Conservation (phyloP, 2,888 invertebrate genomes). For the Melangyna quadrimaculata region DNA sequence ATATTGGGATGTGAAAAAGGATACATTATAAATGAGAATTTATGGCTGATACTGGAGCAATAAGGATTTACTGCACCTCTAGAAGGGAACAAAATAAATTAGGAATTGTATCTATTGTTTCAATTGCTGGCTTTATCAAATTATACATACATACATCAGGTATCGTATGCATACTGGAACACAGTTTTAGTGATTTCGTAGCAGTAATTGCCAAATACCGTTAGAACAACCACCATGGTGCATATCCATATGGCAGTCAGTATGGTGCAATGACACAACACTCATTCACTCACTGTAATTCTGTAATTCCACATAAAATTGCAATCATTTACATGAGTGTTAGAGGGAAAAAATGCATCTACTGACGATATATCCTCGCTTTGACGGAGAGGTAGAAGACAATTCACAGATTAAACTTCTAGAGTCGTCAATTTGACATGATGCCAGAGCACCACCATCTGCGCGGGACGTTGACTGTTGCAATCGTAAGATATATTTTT, state of each 20-base stretch:
- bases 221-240: constrained; percentile 32
- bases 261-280: constrained; percentile 44
- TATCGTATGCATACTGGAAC: not conserved
- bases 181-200: constrained; percentile 14
- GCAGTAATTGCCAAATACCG: constrained; percentile 29
- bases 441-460: not conserved
- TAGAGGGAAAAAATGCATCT: not conserved
- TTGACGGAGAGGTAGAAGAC: not conserved
- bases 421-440: constrained; percentile 58
- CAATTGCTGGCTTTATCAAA: not conserved
- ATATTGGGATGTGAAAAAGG: constrained; percentile 32
- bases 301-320: constrained; percentile 58
- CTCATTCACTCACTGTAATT: constrained; percentile 33
- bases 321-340: constrained; percentile 53
- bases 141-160: not conserved
- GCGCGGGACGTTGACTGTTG: not conserved
- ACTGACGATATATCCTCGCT: not conserved
- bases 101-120: constrained; percentile 45
- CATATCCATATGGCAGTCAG: not conserved
- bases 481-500: constrained; percentile 1
- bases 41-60: constrained; percentile 20
- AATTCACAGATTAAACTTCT: constrained; percentile 29
- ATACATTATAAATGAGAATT: constrained; percentile 51
- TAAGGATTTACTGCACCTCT: constrained; percentile 11
- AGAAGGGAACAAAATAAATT: not conserved